Conservation (phyloP, 2,113 vertebrate genomes). For the Pogona vitticeps region DNA sequence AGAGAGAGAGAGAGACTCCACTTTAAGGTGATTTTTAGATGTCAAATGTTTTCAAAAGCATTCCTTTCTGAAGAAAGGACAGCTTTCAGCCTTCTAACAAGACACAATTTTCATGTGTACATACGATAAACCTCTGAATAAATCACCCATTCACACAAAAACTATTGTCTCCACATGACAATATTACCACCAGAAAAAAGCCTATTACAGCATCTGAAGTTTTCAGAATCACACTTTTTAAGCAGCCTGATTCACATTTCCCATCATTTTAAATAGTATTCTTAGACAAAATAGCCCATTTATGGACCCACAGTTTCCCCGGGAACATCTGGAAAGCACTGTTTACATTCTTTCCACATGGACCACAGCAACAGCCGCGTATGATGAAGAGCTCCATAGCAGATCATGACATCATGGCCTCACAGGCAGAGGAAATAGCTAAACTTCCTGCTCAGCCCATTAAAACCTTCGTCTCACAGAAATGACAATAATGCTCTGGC, state of each 20-base stretch:
- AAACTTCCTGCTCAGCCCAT: slow-evolving; percentile 60
- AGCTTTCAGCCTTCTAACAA: background rate
- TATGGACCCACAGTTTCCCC: slow-evolving; percentile 64
- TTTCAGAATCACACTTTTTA: slow-evolving; percentile 1
- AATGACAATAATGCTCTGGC: slow-evolving; percentile 64
- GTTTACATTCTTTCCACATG: slow-evolving; percentile 68
- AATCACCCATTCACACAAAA: background rate
- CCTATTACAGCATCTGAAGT: background rate
- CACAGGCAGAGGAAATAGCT: slow-evolving; percentile 67
- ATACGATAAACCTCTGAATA: background rate
- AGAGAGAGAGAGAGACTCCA: background rate
- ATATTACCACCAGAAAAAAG: background rate
- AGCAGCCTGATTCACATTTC: background rate
- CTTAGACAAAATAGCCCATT: slow-evolving; percentile 56
- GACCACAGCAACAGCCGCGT: slow-evolving; percentile 52
- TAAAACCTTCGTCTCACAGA: slow-evolving; percentile 48
- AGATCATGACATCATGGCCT: slow-evolving; percentile 70
- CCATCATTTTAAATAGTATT: slow-evolving; percentile 32
- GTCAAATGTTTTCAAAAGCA: background rate
- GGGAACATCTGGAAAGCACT: slow-evolving; percentile 71
- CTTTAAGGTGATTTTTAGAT: background rate
- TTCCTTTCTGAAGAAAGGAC: background rate
- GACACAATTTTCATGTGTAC: background rate
- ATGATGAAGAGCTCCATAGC: slow-evolving; percentile 58
- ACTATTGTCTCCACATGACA: background rate